These are phyloP conservation scores for Gopherus flavomarginatus DNA, from an alignment of 2,113 vertebrate species.

Conservation along the genomic window DNA sequence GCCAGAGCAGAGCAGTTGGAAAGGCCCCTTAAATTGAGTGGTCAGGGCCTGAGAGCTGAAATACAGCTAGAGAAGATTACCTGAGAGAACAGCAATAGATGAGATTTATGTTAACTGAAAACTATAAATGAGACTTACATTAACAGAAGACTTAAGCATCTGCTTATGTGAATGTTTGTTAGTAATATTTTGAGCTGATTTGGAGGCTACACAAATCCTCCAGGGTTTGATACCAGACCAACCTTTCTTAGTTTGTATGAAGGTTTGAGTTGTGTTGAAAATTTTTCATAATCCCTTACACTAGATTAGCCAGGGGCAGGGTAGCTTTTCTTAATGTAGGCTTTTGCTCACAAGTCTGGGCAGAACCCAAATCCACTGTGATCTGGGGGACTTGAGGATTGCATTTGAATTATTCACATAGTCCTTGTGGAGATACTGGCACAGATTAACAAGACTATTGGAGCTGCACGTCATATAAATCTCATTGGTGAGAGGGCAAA, in stretches of 20 bases:
- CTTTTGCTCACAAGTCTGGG: slow-evolving; percentile 16
- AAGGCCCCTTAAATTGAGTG: slow-evolving; percentile 34
- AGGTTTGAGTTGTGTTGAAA: not conserved
- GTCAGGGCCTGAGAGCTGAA: slow-evolving; percentile 34
- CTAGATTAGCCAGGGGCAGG: slow-evolving; percentile 13
- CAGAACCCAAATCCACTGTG: not conserved
- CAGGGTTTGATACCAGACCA: slow-evolving; percentile 2
- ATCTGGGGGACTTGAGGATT: not conserved
- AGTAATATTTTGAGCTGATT: slow-evolving; percentile 12
- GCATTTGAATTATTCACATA: slow-evolving; percentile 31
- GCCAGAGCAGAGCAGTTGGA: slow-evolving; percentile 48
- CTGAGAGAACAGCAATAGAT: slow-evolving; percentile 42
- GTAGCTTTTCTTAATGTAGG: not conserved
- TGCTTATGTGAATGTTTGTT: not conserved
- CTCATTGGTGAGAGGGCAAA: not conserved
- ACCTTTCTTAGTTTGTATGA: not conserved
- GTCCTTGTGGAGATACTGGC: not conserved
- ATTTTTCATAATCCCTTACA: not conserved
- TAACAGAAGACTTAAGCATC: slow-evolving; percentile 45
- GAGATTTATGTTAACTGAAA: slow-evolving; percentile 27
- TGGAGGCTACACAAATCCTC: not conserved
- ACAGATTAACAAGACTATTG: not conserved
- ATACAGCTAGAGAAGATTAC: slow-evolving; percentile 52
- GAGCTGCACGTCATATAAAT: not conserved
- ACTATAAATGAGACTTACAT: not conserved